Base-by-base conservation (phyloP, 2,113 vertebrate genomes). In the Spea bombifrons region DNA sequence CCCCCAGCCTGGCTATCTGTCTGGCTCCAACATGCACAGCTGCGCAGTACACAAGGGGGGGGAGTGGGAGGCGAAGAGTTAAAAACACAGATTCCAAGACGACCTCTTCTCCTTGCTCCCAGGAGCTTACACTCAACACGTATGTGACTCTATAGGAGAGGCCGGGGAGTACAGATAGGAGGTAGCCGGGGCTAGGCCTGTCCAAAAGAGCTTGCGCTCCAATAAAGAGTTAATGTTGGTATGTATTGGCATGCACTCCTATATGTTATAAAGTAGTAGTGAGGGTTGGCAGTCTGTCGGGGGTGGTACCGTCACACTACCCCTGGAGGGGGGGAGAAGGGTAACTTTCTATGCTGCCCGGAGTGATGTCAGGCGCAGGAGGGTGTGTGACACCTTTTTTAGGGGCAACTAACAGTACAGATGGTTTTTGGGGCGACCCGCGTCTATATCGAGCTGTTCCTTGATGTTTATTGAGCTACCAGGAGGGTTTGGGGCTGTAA, bases 11-110 rank as follows among this genome's bases (percentile, higher is more conserved):
- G 52, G 7, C 46, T 65, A 15, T 50, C 74, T 10, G 47, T 46
- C 30, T 53, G 9, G 64, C 71, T 45, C 64, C 63, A 16, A 74
- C 71, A 80, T 74, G 74, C 52, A 61, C 64, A 49, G 72, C 53
- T 50, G 65, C 17, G 71, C 64, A 73, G 57, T 78, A 73, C 67
- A 73, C 69, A 73, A 7, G 30, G 45, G 59, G 13, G 46, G 66
- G 66, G 66, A 45, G 47, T n/a, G 66, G 30, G 66, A 53, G 16
- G 43, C 46, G 13, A 5, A n/a, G 4, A 45, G 64, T 15, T 53
- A 69, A 5, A 13, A 69, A 46, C 48, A 17, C 30, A 67, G 43
- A 44, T 65, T 44, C 43, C 65, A 67, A 44, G 64, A 4, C 30
- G 3, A 8, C 7, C 17, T 15, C 10, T 12, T 61, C 43, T 9